Evolutionary conservation across 2,888 invertebrate species (phyloP), one percentile per base, ranked within the genome.

Genomic region (Yponomeuta evonymella): DNA sequence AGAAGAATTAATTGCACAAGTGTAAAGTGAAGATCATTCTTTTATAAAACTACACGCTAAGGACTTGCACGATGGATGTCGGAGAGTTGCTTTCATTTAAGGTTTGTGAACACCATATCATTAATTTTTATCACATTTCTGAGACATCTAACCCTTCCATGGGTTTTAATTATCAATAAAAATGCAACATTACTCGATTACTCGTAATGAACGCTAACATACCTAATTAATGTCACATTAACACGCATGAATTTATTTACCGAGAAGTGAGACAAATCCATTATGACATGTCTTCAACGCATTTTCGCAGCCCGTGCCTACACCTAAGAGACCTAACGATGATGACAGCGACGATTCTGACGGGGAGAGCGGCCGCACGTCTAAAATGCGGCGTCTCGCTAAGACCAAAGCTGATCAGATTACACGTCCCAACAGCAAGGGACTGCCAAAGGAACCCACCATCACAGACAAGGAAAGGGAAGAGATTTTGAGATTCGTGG

Each of bases 401-500:
- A 92, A 93, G 73, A 83, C 91, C 12, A 92, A 89, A 75, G 91
- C 90, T n/a, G 92, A 88, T 43, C 77, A 80, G 67, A 73, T 78
- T 11, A 70, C 83, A 63, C 92, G 81, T 76, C 84, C 75, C 76
- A 77, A 90, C 2, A 94, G 87, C 79, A 93, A 86, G 73, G 92
- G 80, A 72, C 83, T 94, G 2, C 89, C 94, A 0, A 94, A 93
- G 74, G 95, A 95, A 79, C 94, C 94, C 4, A 85, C 93, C 71
- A 89, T 95, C 43, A 93, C 95, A 0, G 95, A 95, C 72, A 95
- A 96, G 79, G 96, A 97, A 84, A 94, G 96, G 76, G 94, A 95
- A 76, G 96, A 97, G 79, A 97, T 97, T 75, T 86, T 97, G 5
- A 95, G 95, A 89, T 96, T 96, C 88, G 97, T 97, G 5, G 97